Evolutionary conservation across 2,797 vertebrate genomes (phyloP).

Genomic region (Oreochromis mossambicus): DNA sequence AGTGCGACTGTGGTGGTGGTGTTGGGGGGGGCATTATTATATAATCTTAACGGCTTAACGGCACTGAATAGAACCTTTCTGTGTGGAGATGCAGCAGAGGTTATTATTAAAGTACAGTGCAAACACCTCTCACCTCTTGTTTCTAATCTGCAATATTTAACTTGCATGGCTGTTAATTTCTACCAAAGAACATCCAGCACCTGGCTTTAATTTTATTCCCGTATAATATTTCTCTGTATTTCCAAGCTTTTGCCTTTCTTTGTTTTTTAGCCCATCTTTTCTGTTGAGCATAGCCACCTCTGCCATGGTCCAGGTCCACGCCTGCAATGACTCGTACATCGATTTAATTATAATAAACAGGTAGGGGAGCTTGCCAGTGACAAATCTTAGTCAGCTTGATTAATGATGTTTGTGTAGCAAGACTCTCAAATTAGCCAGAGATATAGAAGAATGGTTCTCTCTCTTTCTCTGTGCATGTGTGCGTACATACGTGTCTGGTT

Average conservation of each 20-base stretch:
- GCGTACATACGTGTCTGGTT: conserved; percentile 26
- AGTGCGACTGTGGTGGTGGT: not conserved
- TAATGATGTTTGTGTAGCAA: conserved; percentile 75
- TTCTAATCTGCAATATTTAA: not conserved
- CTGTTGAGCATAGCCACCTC: not conserved
- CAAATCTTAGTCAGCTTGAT: conserved; percentile 79
- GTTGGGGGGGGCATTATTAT: conserved; percentile 1
- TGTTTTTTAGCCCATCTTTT: conserved; percentile 16
- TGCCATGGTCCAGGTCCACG: conserved; percentile 21
- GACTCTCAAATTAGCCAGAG: conserved; percentile 66
- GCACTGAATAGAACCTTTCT: conserved; percentile 29
- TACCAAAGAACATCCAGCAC: not conserved
- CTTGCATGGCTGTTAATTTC: conserved; percentile 3
- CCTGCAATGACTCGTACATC: conserved; percentile 64
- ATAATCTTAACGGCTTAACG: conserved; percentile 41
- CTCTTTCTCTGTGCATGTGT: conserved; percentile 2
- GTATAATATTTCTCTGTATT: not conserved
- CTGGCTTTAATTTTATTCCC: not conserved
- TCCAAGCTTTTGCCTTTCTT: not conserved
- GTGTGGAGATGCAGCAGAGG: not conserved
- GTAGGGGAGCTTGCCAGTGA: conserved; percentile 63
- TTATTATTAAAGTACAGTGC: conserved; percentile 43
- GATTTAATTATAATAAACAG: conserved; percentile 79
- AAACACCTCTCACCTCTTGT: conserved; percentile 38
- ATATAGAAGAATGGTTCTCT: conserved; percentile 41